Evolutionary conservation across 2,888 invertebrate species (phyloP).

Genomic region (Archaeoteleia sp.): DNA sequence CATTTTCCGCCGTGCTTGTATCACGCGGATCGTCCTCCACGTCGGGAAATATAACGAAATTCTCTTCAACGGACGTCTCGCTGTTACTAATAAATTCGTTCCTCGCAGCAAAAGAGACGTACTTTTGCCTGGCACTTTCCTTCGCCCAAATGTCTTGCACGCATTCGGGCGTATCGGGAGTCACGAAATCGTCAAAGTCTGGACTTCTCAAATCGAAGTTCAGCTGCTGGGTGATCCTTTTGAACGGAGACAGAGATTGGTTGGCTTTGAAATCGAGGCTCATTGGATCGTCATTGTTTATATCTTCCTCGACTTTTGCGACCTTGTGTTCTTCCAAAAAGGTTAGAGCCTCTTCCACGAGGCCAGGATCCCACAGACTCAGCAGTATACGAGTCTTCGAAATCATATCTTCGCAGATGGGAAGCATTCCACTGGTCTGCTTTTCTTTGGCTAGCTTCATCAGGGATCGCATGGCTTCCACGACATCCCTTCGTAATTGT

Average conservation of each 20-base stretch:
- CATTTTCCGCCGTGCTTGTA: constrained; percentile 45
- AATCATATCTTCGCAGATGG: constrained; percentile 86
- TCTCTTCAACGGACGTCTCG: constrained; percentile 73
- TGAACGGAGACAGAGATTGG: constrained; percentile 83
- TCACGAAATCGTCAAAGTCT: constrained; percentile 84
- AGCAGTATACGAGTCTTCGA: constrained; percentile 86
- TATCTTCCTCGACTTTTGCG: constrained; percentile 66
- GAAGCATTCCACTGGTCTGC: constrained; percentile 84
- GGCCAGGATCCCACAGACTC: constrained; percentile 88
- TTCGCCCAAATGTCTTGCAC: constrained; percentile 82
- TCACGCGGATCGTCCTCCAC: constrained; percentile 75
- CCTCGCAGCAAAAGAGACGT: constrained; percentile 52
- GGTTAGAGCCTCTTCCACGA: constrained; percentile 90
- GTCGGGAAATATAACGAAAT: constrained; percentile 79
- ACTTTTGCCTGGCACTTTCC: constrained; percentile 72
- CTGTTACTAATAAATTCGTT: constrained; percentile 64
- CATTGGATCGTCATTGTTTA: constrained; percentile 61
- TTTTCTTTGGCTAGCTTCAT: constrained; percentile 85
- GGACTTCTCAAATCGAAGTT: constrained; percentile 84
- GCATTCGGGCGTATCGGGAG: constrained; percentile 80
- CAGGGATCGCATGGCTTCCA: constrained; percentile 85
- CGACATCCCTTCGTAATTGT: constrained; percentile 84
- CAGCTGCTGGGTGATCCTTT: constrained; percentile 86
- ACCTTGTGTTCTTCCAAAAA: constrained; percentile 88
- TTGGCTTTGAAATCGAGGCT: constrained; percentile 63